Base-by-base conservation (phyloP, 2,113 vertebrate species). In the Nyctibius bracteatus region DNA sequence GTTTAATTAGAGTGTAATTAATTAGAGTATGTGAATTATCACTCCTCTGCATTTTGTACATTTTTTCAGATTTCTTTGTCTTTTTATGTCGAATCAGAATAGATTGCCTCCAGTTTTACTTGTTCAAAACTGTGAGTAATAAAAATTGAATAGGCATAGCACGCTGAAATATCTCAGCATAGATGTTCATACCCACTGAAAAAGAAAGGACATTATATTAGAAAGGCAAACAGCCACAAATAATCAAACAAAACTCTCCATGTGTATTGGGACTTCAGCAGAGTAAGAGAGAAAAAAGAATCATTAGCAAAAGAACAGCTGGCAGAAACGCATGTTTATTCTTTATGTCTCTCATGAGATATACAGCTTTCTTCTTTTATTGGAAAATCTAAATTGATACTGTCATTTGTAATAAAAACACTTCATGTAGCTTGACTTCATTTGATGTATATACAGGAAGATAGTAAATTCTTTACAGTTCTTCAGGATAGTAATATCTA, bases 1-100 rank as follows among this genome's bases (percentile, higher is more conserved):
- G 20, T 79, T 87, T 91, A 74, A 86, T 94, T 89, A 83, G 44
- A 86, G 30, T 94, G 31, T 84, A 81, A 75, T 78, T 88, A 95
- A 77, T 82, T 83, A 52, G 33, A 59, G 7, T 66, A 73, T 52
- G 49, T 86, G 57, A 94, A 71, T 72, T 86, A 52, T 67, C 37
- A 66, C 25, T 93, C 62, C 65, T 87, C 77, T 94, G 57, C 30
- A 89, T 86, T 91, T 92, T 74, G 51, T 75, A 51, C 52, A 21
- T 70, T 84, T 95, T 88, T 91, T 71, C 35, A 41, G 12, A 57
- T 75, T 84, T 74, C 67, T 90, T 71, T 94, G 52, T 30, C 47
- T 93, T 83, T 88, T 95, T 94, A 47, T 1, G 2, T 75, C 0
- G 2, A 79, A 81, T 61, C 52, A 72, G 68, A 85, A 59, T 67